A percentile compares a stretch with the other conserved stretches of the same genome.
Conservation (phyloP, 2,888 invertebrate species). For the Drosophila emarginata region DNA sequence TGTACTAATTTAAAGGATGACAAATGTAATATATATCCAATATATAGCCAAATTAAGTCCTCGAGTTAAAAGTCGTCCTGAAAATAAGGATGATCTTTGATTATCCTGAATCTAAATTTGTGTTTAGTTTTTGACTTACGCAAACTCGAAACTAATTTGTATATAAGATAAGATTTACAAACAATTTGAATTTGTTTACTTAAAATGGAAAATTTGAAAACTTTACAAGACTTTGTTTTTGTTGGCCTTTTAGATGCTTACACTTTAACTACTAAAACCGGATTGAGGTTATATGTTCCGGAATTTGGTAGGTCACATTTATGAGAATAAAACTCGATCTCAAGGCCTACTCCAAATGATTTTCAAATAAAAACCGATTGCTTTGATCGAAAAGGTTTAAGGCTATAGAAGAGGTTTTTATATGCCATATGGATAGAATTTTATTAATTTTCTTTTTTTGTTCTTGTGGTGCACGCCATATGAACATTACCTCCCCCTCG, state of each 20-base stretch:
- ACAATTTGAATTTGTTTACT: too few species aligned
- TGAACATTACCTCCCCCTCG: slow-evolving; percentile 51
- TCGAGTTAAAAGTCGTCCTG: too few species aligned
- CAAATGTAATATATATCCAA: too few species aligned
- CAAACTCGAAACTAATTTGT: too few species aligned
- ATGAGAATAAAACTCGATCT: not conserved
- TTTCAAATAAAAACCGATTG: not conserved
- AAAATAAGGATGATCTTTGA: too few species aligned
- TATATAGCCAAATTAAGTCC: too few species aligned
- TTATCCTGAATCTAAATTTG: too few species aligned
- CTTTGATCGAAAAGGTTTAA: not conserved
- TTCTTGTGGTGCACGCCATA: slow-evolving; percentile 53
- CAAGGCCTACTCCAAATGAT: not conserved
- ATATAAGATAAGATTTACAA: too few species aligned
- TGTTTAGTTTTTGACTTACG: too few species aligned
- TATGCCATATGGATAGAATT: slow-evolving; percentile 2
- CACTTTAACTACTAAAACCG: not conserved
- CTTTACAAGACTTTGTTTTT: too few species aligned
- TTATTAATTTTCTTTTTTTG: not conserved
- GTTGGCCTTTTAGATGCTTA: not conserved
- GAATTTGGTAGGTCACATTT: not conserved
- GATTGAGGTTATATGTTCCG: not conserved
- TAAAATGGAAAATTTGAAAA: too few species aligned
- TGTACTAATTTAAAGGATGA: too few species aligned
- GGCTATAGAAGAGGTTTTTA: not conserved